Base-by-base conservation (phyloP, 2,113 vertebrate genomes). In the Clarias magur region DNA sequence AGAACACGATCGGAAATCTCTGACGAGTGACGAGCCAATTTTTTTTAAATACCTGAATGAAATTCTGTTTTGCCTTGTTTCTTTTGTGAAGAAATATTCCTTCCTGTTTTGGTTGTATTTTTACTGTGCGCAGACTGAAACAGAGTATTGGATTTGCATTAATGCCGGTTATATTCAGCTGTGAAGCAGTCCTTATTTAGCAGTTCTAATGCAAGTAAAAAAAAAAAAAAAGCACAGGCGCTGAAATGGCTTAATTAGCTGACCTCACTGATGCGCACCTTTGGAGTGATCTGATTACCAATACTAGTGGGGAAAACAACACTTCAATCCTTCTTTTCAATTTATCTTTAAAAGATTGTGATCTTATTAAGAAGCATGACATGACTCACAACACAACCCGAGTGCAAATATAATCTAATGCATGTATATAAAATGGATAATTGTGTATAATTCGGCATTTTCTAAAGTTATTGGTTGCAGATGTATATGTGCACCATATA, bases 171-270 rank as follows among this genome's bases (percentile, higher is more conserved):
- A 59, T 62, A 80, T 85, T 72, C 54, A 75, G 85, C 73, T 57
- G 56, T 65, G 15, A 84, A 57, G 57, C 73, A 9, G 25, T 75
- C 83, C 85, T 85, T 85, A 75, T 87, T 72, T 89, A 87, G 82
- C 76, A 42, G 70, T 72, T 83, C 62, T 88, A 73, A 79, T 79
- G 57, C 62, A 82, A 57, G 78, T 82, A 53, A 85, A 78, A 70
- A 78, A 60, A 70, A 78, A 60, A 78, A 70, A 76, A 34, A 27
- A 34, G 38, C 42, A 34, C 42, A 23, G 63, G 82, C 15, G 80
- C 60, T 78, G 12, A 38, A 67, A 56, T 67, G 67, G 53, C 62
- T 57, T 78, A 68, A 86, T 80, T 80, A 80, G 19, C 76, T 80
- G 60, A 79, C 63, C 56, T 48, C 76, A 81, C 79, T 68, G 63